Conservation (phyloP, 1,140 invertebrate species). For the Drosophila pandora region DNA sequence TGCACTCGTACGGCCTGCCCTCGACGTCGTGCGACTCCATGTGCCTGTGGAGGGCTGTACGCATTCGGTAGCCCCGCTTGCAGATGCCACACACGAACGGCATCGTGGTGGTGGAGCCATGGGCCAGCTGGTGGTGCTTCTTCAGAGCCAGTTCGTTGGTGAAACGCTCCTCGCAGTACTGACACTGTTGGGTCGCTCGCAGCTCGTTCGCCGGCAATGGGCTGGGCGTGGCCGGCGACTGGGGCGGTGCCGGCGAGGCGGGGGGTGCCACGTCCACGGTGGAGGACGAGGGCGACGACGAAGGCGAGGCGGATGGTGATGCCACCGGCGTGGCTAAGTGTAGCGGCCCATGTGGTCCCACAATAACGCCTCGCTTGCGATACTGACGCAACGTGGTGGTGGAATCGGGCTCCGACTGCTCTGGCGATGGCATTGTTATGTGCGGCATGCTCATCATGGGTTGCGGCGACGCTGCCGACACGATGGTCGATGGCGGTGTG, state of each 20-base stretch:
- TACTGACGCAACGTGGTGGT: constrained; percentile 75
- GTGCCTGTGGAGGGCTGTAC: constrained; percentile 75
- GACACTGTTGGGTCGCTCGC: constrained; percentile 64
- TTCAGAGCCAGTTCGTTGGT: constrained; percentile 73
- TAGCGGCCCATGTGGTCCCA: constrained; percentile 28
- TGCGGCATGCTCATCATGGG: constrained; percentile 47
- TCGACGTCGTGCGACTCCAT: constrained; percentile 79
- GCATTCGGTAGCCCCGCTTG: constrained; percentile 76
- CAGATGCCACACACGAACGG: constrained; percentile 73
- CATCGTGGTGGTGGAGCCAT: constrained; percentile 69
- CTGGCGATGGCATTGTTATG: constrained; percentile 73
- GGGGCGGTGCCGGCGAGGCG: constrained; percentile 27
- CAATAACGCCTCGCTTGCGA: constrained; percentile 64
- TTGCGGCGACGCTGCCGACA: constrained; percentile 57
- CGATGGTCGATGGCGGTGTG: constrained; percentile 65
- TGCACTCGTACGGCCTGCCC: constrained; percentile 75
- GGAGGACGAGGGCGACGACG: constrained; percentile 66
- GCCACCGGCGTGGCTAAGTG: constrained; percentile 20
- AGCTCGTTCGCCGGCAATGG: constrained; percentile 45
- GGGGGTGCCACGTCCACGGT: constrained; percentile 45
- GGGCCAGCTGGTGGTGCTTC: constrained; percentile 75
- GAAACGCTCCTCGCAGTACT: constrained; percentile 70
- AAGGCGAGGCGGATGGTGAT: constrained; percentile 51
- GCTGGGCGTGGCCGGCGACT: constrained; percentile 6
- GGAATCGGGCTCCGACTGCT: constrained; percentile 80